These are phyloP conservation scores for Gymnoscopelus braueri DNA, from an alignment of 2,797 vertebrate species.

Conservation along the genomic window DNA sequence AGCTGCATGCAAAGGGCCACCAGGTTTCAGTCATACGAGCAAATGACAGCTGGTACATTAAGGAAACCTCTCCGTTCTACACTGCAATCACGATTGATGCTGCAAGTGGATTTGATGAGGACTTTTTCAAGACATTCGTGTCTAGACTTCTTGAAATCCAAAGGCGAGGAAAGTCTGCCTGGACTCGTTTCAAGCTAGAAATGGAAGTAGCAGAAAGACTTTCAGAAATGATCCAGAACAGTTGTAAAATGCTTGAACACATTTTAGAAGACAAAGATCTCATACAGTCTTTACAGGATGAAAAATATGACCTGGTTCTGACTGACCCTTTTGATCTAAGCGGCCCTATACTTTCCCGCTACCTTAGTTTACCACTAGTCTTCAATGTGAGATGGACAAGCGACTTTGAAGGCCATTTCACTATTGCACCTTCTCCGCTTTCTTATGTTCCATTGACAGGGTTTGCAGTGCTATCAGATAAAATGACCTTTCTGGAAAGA, in stretches of 20 bases:
- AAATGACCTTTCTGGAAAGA: conserved; percentile 64
- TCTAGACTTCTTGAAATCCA: not conserved
- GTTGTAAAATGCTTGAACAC: not conserved
- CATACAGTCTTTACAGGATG: conserved; percentile 9
- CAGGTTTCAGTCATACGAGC: conserved; percentile 23
- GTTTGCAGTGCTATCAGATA: conserved; percentile 58
- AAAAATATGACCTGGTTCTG: conserved; percentile 31
- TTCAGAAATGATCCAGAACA: too few species aligned
- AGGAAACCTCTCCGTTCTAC: conserved; percentile 26
- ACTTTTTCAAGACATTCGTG: not conserved
- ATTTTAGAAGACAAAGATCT: conserved; percentile 27
- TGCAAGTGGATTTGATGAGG: too few species aligned
- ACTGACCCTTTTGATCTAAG: conserved; percentile 39
- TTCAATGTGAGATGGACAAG: conserved; percentile 71
- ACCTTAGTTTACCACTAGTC: conserved; percentile 44
- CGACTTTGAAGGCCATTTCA: conserved; percentile 67
- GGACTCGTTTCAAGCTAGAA: too few species aligned
- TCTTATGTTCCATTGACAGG: conserved; percentile 65
- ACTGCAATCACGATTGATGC: conserved; percentile 15
- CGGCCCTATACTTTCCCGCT: conserved; percentile 18
- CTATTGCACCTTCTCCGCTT: conserved; percentile 68
- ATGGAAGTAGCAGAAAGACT: too few species aligned
- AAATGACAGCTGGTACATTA: conserved; percentile 30
- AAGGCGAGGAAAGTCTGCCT: not conserved
- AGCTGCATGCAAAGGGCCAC: conserved; percentile 24